These are phyloP conservation scores for Orientallactaga sibirica DNA, from an alignment of 2,797 vertebrate genomes.

Conservation along the genomic window DNA sequence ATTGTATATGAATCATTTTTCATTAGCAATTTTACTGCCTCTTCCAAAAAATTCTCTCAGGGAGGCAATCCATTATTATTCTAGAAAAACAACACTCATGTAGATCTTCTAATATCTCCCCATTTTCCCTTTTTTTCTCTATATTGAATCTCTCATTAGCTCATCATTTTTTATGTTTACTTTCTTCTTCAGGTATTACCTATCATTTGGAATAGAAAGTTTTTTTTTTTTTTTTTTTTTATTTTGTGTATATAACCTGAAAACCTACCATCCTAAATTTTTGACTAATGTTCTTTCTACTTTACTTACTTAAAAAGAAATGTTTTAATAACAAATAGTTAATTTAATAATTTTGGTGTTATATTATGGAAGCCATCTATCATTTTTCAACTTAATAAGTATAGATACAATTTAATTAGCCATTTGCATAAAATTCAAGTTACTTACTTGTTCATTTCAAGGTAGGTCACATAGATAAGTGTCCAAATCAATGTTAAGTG, in stretches of 20 bases:
- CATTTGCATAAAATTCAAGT: background rate
- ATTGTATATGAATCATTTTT: background rate
- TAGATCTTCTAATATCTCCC: background rate
- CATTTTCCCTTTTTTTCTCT: background rate
- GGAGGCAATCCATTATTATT: fast-evolving
- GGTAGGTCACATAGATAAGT: background rate
- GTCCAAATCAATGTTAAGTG: background rate
- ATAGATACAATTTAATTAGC: background rate
- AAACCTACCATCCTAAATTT: background rate
- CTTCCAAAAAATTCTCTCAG: background rate
- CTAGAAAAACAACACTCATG: background rate
- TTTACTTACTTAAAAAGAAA: background rate
- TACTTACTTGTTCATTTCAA: slow-evolving; percentile 11
- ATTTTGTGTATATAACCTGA: background rate
- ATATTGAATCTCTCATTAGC: background rate
- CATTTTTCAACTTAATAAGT: slow-evolving; percentile 26
- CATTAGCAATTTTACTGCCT: background rate
- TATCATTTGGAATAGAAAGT: background rate
- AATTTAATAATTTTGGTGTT: background rate
- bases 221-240: background rate
- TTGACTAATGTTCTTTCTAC: background rate
- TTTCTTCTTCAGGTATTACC: background rate
- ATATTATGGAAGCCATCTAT: background rate
- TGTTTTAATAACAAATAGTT: background rate
- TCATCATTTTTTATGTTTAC: background rate